These are phyloP conservation scores for Drosophila tanythrix DNA, from an alignment of 2,888 invertebrate genomes.

Conservation along the genomic window DNA sequence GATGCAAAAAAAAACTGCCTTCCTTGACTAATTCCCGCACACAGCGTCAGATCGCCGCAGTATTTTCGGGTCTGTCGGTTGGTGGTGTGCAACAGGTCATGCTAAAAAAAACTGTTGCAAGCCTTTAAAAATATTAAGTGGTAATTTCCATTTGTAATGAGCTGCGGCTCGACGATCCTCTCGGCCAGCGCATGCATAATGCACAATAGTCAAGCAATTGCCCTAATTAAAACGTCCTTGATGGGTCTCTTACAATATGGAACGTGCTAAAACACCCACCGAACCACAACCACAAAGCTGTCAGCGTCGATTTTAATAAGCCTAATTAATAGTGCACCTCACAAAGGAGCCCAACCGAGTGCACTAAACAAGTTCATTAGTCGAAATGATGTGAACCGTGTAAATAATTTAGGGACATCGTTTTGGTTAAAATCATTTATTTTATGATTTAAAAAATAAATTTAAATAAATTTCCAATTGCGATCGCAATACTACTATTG, in stretches of 20 bases:
- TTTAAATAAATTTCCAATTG: not conserved
- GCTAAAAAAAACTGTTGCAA: conserved; percentile 22
- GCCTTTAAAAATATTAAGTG: conserved; percentile 68
- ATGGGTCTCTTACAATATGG: conserved; percentile 27
- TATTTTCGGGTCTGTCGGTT: conserved; percentile 15
- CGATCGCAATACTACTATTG: not conserved
- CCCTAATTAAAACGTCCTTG: conserved; percentile 75
- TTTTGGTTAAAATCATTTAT: not conserved
- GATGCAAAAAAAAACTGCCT: conserved; percentile 4
- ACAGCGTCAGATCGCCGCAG: conserved; percentile 48
- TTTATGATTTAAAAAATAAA: not conserved
- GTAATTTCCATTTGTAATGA: conserved; percentile 80
- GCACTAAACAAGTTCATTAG: conserved; percentile 49
- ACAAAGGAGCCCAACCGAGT: conserved; percentile 44
- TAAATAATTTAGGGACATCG: conserved; percentile 19
- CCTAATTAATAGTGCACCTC: conserved; percentile 67
- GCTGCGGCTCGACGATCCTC: conserved; percentile 49
- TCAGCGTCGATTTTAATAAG: conserved; percentile 71
- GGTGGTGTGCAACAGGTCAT: conserved; percentile 4
- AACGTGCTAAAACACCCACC: conserved; percentile 19
- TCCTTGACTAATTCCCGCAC: conserved; percentile 50
- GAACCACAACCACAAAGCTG: conserved; percentile 59
- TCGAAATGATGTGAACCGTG: conserved; percentile 9
- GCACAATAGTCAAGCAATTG: conserved; percentile 69
- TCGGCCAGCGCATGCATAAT: conserved; percentile 55